Base-by-base conservation (phyloP, 2,888 invertebrate genomes). In the Sinelater perroti region DNA sequence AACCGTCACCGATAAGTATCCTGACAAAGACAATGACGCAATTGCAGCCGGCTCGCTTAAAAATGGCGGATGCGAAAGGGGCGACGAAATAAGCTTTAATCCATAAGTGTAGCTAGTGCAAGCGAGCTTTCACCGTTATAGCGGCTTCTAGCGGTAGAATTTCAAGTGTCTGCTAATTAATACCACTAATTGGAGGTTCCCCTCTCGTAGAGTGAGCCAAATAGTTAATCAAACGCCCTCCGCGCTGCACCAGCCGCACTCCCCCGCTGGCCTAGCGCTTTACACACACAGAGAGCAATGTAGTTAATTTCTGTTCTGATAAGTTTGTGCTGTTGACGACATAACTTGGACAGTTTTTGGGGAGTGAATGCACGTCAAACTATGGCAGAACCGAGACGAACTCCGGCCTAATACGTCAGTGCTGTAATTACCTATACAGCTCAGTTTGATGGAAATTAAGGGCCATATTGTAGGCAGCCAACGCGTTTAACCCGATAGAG, bases 121-220 rank as follows among this genome's bases (percentile, higher is more conserved):
- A 60, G 59, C 50, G 52, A 52, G 60, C 60, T 61, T 64, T 66
- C 36, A 49, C 40, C 52, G 49, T 40, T 36, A 45, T 56, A 60
- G 56, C 49, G 59, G 44, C 46, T 51, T 36, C 44, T 57, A 38
- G 47, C 44, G 56, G 58, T 64, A 61, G 54, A 61, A 57, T 73
- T 74, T 76, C 75, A 75, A 76, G 76, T 75, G 75, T 74, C 71
- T 75, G 73, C 75, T 76, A 76, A 76, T 76, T 76, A 76, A 76
- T 76, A 75, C 74, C 72, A 75, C 76, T 76, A 76, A 76, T 76
- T 76, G 76, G 75, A 74, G 74, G 75, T 73, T 74, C 75, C 73
- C 74, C 74, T 69, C 65, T 62, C 56, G 54, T 60, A 51, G 58
- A 65, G 57, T 61, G 53, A 65, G 38, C 63, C 70, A 68, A 52